Evolutionary conservation across 1,140 invertebrate genomes (phyloP), one percentile per base, ranked within the genome.

Genomic region (Leptinotarsa defecta): DNA sequence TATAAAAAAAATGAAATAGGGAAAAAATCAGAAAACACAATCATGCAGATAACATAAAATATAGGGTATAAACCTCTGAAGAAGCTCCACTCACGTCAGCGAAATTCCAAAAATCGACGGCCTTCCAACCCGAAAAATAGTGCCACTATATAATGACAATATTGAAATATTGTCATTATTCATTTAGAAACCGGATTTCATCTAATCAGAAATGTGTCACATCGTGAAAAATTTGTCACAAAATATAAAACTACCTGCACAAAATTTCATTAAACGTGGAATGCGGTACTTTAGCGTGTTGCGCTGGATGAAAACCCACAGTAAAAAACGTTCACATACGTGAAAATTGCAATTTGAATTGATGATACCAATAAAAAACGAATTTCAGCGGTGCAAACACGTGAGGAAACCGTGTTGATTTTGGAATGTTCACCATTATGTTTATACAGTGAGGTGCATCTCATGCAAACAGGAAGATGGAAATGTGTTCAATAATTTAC

Each of bases 301-400:
- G 52, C 52, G 52, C 13, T 15, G n/a, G 1, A 57, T 57, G 3
- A 5, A 15, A 19, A 57, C n/a, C 8, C 8, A 43, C 8, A 43
- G 5, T 19, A 17, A 57, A 57, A 57, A 57, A 57, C n/a, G 52
- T 57, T 57, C 52, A 57, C 52, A 57, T 57, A n/a, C 52, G 52
- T 57, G 52, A 4, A 19, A 57, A 57, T 57, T n/a, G 52, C 52
- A n/a, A 57, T 57, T 19, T 57, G 52, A 57, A 57, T 57, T 57
- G 52, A 57, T 57, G 52, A 57, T 57, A 57, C 52, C 13, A 57
- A 57, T 57, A 57, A 57, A 57, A 57, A 57, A 57, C 52, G n/a
- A 57, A 15, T 57, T 57, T 57, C 52, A 19, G 52, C 52, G 52
- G 52, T 17, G 52, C n/a, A 19, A 57, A 57, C n/a, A 19, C n/a